These are phyloP conservation scores for Monopis laevigella DNA, from an alignment of 2,888 invertebrate species.

Conservation along the genomic window DNA sequence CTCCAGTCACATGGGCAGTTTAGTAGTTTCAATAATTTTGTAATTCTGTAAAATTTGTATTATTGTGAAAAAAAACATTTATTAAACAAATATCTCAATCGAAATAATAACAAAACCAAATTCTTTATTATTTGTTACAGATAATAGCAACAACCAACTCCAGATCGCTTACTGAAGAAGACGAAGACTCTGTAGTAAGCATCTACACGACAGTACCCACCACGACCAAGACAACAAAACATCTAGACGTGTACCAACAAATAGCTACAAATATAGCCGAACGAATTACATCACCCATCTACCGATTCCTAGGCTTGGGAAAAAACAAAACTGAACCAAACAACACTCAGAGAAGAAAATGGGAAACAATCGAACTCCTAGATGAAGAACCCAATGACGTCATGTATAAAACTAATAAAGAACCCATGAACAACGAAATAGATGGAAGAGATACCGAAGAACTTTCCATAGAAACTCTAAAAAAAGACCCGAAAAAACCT, in stretches of 20 bases:
- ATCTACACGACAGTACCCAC: slow-evolving; percentile 45
- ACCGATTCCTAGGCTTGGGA: slow-evolving; percentile 42
- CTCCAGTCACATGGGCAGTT: too few relatives aligned
- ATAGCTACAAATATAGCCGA: slow-evolving; percentile 55
- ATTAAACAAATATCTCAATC: too few relatives aligned
- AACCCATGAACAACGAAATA: slow-evolving; percentile 36
- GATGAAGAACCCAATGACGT: slow-evolving; percentile 29
- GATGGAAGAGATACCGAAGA: slow-evolving; percentile 44
- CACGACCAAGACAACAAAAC: slow-evolving; percentile 25
- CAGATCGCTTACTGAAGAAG: too few relatives aligned
- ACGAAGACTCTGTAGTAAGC: slow-evolving; percentile 45
- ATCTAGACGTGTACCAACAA: slow-evolving; percentile 47
- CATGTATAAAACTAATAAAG: slow-evolving; percentile 26
- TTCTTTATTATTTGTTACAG: too few relatives aligned
- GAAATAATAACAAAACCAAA: too few relatives aligned
- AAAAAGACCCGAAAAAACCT: slow-evolving; percentile 39
- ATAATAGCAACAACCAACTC: too few relatives aligned
- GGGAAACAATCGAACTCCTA: slow-evolving; percentile 34
- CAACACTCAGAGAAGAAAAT: slow-evolving; percentile 24
- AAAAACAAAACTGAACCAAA: slow-evolving; percentile 28
- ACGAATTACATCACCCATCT: slow-evolving; percentile 52
- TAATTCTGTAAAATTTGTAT: too few relatives aligned
- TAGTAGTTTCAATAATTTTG: too few relatives aligned
- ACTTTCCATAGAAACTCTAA: slow-evolving; percentile 33
- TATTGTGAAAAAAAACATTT: too few relatives aligned